These are phyloP conservation scores for Limnephilus marmoratus DNA, from an alignment of 2,888 invertebrate genomes.

Conservation along the genomic window DNA sequence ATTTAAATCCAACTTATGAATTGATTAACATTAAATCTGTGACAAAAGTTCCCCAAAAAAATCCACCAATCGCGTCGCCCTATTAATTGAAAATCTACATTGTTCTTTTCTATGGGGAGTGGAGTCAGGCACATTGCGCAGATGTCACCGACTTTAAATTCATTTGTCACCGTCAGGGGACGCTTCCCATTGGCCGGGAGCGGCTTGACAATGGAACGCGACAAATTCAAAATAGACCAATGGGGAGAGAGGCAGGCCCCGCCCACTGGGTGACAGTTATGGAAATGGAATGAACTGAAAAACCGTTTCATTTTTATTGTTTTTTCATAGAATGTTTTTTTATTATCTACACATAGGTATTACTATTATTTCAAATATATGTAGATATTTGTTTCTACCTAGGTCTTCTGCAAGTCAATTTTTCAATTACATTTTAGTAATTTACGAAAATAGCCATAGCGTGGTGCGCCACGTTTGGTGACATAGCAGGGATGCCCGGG, in stretches of 20 bases:
- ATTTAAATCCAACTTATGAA: neutral
- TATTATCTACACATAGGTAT: no score
- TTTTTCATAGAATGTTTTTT: no score
- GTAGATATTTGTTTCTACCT: no score
- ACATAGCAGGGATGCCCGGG: no score
- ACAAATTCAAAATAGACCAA: slow-evolving; percentile 41
- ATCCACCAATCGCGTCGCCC: neutral
- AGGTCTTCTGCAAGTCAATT: no score
- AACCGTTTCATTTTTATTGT: neutral
- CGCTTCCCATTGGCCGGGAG: slow-evolving; percentile 23
- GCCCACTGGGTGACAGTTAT: slow-evolving; percentile 44
- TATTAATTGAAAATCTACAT: neutral
- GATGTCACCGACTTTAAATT: slow-evolving; percentile 40
- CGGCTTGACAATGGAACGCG: slow-evolving; percentile 36
- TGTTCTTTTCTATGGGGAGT: neutral
- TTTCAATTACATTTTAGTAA: no score
- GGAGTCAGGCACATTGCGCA: slow-evolving; percentile 21
- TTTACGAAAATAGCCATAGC: no score
- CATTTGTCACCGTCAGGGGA: slow-evolving; percentile 35
- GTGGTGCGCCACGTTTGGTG: no score
- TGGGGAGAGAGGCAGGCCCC: slow-evolving; percentile 2
- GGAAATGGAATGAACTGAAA: neutral
- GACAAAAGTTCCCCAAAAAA: neutral
- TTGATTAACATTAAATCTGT: neutral
- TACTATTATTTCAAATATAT: no score